Base-by-base conservation (phyloP, 2,888 invertebrate species). In the Sylvicola fuscatus region DNA sequence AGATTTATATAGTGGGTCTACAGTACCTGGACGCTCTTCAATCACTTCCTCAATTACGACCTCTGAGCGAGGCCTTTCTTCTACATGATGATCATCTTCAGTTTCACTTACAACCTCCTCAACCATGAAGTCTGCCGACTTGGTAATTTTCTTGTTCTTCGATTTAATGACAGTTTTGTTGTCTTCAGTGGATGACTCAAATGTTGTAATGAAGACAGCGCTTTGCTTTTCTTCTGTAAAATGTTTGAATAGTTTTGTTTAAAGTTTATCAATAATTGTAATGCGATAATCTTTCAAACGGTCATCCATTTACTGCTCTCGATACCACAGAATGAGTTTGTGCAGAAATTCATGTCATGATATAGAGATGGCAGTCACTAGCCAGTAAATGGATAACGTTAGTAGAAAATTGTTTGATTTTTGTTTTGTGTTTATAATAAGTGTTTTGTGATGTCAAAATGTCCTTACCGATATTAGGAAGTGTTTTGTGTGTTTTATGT, bases 11-110 rank as follows among this genome's bases (percentile, higher is more conserved):
- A n/a, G n/a, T n/a, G 8, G 21, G 5, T 21, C 21, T 14, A 33
- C 37, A 2, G 47, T 49, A 3, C 47, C 51, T 41, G 49, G 43
- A 2, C 56, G 56, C 39, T 48, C 42, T 39, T 51, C 47, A 8
- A 47, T 52, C 42, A 53, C 54, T 43, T 53, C 49, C 43, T 46
- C 47, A 1, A 49, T 15, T 44, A 42, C 1, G 37, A 34, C 13
- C 38, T 40, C 11, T 40, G 40, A 26, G 42, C 40, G n/a, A 14
- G 29, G n/a, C 41, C 32, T 38, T 40, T 40, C 11, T 44, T 44
- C 2, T 39, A 43, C 6, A 37, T 39, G 32, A 45, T 46, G 28
- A 40, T 47, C n/a, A 38, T 40, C 21, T 6, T 21, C 33, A 39
- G 41, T 41, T 41, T 56, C 47, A 40, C 21, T 21, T 21, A 21